phyloP scores from a whole-genome alignment of 2,113 vertebrate species.

The Mesembrinibis cayennensis region DNA sequence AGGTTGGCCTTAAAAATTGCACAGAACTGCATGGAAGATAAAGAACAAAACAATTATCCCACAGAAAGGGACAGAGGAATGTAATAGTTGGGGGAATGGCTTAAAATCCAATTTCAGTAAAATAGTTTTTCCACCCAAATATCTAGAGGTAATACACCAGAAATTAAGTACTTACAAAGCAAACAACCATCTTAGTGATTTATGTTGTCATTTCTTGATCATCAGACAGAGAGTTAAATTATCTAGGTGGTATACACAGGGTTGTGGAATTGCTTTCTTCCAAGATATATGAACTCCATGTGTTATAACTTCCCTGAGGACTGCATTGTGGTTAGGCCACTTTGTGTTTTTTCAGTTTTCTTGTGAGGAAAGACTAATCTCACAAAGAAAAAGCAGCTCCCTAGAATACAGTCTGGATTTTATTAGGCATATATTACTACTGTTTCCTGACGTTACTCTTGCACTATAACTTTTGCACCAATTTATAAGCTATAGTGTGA shows the following conservation, averaged over 20 bases:
- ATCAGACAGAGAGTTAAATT: background rate
- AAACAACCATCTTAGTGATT: background rate
- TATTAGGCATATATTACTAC: background rate
- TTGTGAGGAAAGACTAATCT: background rate
- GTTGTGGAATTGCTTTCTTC: background rate
- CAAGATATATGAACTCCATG: background rate
- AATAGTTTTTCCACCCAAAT: background rate
- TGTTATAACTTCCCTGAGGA: conserved; percentile 17
- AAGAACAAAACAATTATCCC: background rate
- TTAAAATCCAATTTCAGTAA: background rate
- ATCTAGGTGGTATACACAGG: background rate
- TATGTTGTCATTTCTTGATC: background rate
- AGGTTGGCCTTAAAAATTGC: background rate
- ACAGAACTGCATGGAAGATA: background rate
- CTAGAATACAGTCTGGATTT: background rate
- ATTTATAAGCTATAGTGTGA: background rate
- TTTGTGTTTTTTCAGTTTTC: background rate
- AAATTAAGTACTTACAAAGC: background rate
- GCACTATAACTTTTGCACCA: background rate
- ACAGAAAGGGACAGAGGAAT: background rate
- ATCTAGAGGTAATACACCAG: background rate
- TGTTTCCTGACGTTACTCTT: background rate
- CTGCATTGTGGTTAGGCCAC: background rate
- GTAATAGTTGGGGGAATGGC: background rate
- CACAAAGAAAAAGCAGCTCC: background rate